A percentile compares a stretch with the other conserved stretches of the same genome.
These are phyloP conservation scores for Thereva unica DNA, from an alignment of 2,888 invertebrate species.

Conservation along the genomic window DNA sequence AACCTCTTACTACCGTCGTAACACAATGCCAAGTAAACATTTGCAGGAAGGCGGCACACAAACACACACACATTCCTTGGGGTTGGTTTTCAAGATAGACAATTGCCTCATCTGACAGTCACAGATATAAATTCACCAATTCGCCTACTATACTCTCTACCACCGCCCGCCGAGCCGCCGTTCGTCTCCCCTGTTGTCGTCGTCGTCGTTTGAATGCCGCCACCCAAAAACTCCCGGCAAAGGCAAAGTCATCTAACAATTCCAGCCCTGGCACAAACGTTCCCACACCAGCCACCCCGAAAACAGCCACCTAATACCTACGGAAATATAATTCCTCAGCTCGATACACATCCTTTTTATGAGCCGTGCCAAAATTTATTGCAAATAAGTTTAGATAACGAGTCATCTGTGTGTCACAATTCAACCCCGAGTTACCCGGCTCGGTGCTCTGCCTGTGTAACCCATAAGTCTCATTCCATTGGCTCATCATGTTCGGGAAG, in stretches of 20 bases:
- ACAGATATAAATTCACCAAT: conserved; percentile 41
- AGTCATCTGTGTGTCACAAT: conserved; percentile 49
- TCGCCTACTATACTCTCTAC: conserved; percentile 19
- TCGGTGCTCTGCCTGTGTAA: conserved; percentile 24
- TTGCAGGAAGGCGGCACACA: background rate
- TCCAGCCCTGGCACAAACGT: too few relatives aligned
- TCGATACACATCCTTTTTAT: conserved; percentile 48
- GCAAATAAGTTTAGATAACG: conserved; percentile 51
- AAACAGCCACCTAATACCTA: conserved; percentile 37
- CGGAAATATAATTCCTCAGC: conserved; percentile 43
- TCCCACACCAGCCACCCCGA: background rate
- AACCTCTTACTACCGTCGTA: conserved; percentile 17
- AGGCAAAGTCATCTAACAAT: too few relatives aligned
- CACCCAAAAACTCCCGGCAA: conserved; percentile 1
- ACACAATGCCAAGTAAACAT: conserved; percentile 31
- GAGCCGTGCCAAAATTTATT: conserved; percentile 49
- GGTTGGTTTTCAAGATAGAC: conserved; percentile 28
- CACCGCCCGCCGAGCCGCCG: conserved; percentile 9
- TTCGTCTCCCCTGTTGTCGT: conserved; percentile 25
- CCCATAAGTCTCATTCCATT: conserved; percentile 38
- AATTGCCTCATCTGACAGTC: conserved; percentile 40
- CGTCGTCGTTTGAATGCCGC: conserved; percentile 22
- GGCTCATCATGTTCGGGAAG: conserved; percentile 34
- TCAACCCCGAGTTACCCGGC: conserved; percentile 43
- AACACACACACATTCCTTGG: background rate